phyloP scores from a whole-genome alignment of 2,888 invertebrate genomes.

The Caprella mutica region DNA sequence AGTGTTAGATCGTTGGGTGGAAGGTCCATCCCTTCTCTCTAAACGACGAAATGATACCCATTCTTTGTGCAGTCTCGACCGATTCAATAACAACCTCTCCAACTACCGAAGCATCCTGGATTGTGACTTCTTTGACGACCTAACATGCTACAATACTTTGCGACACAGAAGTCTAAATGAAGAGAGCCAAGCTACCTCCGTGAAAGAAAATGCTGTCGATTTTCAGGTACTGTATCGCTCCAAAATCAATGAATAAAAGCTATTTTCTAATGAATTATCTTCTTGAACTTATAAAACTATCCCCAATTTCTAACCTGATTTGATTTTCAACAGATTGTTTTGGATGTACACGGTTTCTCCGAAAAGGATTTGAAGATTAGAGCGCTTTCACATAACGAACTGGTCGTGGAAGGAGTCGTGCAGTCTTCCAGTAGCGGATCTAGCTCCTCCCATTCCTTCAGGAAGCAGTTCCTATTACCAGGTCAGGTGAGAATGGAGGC shows the following conservation, averaged over 20 bases:
- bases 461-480: conserved; percentile 23
- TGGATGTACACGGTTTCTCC: conserved; percentile 28
- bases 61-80: background rate
- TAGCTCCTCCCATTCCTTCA: conserved; percentile 13
- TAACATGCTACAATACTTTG: conserved; percentile 22
- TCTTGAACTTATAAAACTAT: background rate
- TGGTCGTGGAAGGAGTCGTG: conserved; percentile 25
- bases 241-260: too few relatives aligned
- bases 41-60: background rate
- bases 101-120: conserved; percentile 8
- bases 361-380: conserved; percentile 28
- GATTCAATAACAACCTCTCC: background rate
- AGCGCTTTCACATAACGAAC: conserved; percentile 20
- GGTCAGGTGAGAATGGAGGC: conserved; percentile 13
- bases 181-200: conserved; percentile 19
- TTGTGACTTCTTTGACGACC: conserved; percentile 13
- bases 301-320: background rate
- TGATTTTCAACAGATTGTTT: conserved; percentile 16
- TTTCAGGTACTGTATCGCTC: too few relatives aligned
- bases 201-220: background rate
- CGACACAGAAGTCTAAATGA: conserved; percentile 13
- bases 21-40: conserved; percentile 2
- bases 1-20: conserved; percentile 12
- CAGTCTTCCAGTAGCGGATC: conserved; percentile 11
- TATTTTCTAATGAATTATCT: too few relatives aligned